A percentile compares a stretch with the other conserved stretches of the same genome.
Evolutionary conservation across 2,797 vertebrate genomes (phyloP).

Genomic region (Coilia nasus): DNA sequence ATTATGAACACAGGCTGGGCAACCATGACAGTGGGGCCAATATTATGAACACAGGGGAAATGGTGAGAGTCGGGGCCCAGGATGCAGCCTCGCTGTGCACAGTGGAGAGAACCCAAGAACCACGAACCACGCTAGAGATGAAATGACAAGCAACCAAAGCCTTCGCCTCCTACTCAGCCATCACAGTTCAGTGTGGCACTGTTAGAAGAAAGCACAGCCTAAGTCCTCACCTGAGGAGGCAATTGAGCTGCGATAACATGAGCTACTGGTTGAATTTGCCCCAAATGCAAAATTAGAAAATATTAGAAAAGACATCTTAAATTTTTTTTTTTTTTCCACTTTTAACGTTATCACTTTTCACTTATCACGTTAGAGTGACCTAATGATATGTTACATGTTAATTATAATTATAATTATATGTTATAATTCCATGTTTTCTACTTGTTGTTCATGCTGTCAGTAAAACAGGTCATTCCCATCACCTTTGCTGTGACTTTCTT

Average conservation of each 20-base stretch:
- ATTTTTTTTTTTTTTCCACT: too few relatives aligned
- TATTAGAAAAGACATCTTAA: too few relatives aligned
- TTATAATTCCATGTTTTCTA: neutral
- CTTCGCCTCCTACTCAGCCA: neutral
- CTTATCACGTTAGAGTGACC: too few relatives aligned
- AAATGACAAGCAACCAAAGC: neutral
- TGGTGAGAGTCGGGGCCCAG: neutral
- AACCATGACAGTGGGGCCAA: too few relatives aligned
- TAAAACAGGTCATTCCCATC: neutral
- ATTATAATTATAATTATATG: too few relatives aligned
- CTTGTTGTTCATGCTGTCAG: neutral
- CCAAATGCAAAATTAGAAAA: neutral
- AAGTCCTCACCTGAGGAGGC: neutral
- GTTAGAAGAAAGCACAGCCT: neutral
- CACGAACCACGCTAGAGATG: conserved; percentile 2
- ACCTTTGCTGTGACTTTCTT: neutral
- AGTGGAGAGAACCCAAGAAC: neutral
- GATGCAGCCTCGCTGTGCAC: neutral
- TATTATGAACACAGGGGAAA: too few relatives aligned
- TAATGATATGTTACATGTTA: too few relatives aligned
- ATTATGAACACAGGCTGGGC: too few relatives aligned
- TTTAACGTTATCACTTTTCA: too few relatives aligned
- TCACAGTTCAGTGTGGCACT: neutral
- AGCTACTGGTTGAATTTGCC: neutral
- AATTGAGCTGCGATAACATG: neutral